Evolutionary conservation across 2,113 vertebrate species (phyloP), one percentile per base, ranked within the genome.

Genomic region (Emberiza fucata): DNA sequence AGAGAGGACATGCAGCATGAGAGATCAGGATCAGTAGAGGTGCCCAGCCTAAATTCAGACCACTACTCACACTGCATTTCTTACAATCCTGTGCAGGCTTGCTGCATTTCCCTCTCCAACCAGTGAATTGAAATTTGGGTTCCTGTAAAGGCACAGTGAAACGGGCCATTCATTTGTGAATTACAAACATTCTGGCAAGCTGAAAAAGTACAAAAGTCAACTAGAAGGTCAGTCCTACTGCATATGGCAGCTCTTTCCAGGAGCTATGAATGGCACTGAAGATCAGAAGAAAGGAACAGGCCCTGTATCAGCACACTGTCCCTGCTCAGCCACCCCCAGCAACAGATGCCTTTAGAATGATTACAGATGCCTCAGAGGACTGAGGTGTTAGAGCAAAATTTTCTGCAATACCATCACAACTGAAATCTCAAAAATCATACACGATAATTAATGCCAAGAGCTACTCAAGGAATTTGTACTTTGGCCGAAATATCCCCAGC

Each of bases 21-120:
- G 42, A 53, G 23, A 44, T 3, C 0, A 2, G 23, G 16, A 28
- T 45, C 22, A 63, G 33, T 8, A 35, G 5, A 61, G 23, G 6
- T 33, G 25, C 33, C 13, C 44, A 69, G 44, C 27, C 25, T 33
- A 29, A 69, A 33, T 60, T 59, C 47, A 57, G 54, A 57, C 14
- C 12, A 15, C 28, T 22, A 22, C 9, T 37, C 33, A 27, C 0
- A 2, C 21, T 45, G 17, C 13, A 24, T 44, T 78, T 66, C 63
- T 57, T 61, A 27, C 19, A 77, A 4, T 39, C 37, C 12, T 65
- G 6, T 22, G 50, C 20, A 61, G 23, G 31, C 19, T 53, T 77
- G 60, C 70, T 73, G 16, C 29, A 39, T 51, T 73, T 56, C 28
- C 27, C 8, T 76, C 66, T 48, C 53, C 60, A 86, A 37, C 39